A percentile compares a stretch with the other conserved stretches of the same genome.
These are phyloP conservation scores for Aythya baeri DNA, from an alignment of 2,113 vertebrate species.

Conservation along the genomic window DNA sequence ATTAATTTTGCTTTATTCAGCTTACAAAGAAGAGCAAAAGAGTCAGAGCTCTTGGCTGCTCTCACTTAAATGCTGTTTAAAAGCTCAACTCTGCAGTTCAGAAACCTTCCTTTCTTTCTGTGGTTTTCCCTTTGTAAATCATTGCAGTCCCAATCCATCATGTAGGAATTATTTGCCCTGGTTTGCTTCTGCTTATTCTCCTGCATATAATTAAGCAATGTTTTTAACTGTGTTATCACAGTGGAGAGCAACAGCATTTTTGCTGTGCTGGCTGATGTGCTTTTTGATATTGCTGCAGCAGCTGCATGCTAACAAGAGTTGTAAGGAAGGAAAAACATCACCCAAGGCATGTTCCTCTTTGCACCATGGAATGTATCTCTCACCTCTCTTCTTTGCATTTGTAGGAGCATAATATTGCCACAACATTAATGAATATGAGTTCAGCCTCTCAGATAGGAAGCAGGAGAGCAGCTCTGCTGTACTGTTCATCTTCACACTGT, in stretches of 20 bases:
- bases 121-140: background rate
- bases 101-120: background rate
- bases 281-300: constrained; percentile 48
- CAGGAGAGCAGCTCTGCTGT: background rate
- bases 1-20: background rate
- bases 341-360: background rate
- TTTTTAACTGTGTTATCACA: constrained; percentile 34
- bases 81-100: background rate
- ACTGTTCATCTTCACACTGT: background rate
- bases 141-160: background rate
- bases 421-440: background rate
- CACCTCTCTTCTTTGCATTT: background rate
- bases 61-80: constrained; percentile 14
- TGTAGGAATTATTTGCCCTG: constrained; percentile 33
- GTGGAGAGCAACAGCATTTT: constrained; percentile 29
- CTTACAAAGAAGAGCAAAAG: background rate
- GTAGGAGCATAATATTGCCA: background rate
- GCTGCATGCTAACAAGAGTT: constrained; percentile 52
- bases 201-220: constrained; percentile 38
- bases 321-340: constrained; percentile 33
- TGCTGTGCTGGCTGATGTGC: constrained; percentile 49
- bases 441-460: background rate
- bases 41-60: background rate
- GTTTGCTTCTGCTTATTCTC: constrained; percentile 24
- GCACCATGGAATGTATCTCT: background rate